These are phyloP conservation scores for Anas platyrhynchos DNA, from an alignment of 2,113 vertebrate species.

Conservation along the genomic window DNA sequence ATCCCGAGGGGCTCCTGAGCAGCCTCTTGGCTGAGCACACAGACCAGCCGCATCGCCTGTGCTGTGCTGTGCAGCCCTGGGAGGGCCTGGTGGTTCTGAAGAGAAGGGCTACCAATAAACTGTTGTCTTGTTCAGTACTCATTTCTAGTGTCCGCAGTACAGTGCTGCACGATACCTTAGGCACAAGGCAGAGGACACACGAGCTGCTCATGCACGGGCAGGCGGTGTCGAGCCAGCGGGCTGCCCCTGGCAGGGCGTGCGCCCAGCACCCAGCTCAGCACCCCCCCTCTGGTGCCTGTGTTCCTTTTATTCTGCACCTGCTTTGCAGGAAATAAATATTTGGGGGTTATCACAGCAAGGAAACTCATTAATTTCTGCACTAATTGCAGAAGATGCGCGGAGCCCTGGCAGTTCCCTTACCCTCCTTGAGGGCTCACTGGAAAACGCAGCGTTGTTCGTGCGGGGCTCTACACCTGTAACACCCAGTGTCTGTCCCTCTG, in stretches of 20 bases:
- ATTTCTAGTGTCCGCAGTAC: fast-evolving
- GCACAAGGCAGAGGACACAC: fast-evolving
- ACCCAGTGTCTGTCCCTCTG: not conserved
- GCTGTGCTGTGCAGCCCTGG: fast-evolving
- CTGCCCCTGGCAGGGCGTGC: too few relatives aligned
- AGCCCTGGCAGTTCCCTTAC: not conserved
- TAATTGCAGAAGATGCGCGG: not conserved
- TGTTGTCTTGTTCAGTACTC: not conserved
- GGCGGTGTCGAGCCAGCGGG: not conserved
- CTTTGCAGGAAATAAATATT: fast-evolving
- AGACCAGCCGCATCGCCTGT: fast-evolving
- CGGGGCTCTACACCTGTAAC: fast-evolving
- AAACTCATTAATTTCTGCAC: not conserved
- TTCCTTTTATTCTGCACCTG: fast-evolving
- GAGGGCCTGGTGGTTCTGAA: not conserved
- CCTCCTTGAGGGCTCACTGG: fast-evolving
- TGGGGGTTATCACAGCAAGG: not conserved
- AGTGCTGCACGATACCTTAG: fast-evolving
- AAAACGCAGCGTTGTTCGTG: fast-evolving
- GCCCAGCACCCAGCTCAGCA: not conserved
- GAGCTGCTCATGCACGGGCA: fast-evolving
- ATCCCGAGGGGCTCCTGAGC: fast-evolving
- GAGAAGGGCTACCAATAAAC: not conserved
- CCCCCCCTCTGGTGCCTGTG: fast-evolving
- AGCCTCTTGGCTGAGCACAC: fast-evolving